phyloP scores from a whole-genome alignment of 2,113 vertebrate species.

The Oreochromis tanganicae region DNA sequence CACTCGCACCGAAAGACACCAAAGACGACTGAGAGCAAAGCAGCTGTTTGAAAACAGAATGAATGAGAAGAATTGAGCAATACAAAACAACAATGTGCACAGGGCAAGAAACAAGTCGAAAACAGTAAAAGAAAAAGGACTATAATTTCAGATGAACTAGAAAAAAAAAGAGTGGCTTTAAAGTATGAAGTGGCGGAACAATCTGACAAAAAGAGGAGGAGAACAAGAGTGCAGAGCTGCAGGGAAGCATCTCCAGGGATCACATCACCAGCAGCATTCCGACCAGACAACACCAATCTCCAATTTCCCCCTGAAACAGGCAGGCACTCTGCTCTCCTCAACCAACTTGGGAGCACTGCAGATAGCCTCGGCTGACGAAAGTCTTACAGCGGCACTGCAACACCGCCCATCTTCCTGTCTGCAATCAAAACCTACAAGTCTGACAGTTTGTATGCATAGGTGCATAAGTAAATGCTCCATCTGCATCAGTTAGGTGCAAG shows the following conservation, averaged over 20 bases:
- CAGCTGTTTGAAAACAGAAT: neutral
- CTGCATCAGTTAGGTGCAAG: constrained; percentile 26
- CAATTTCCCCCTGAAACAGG: constrained; percentile 61
- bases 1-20: neutral
- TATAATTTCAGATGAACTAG: neutral
- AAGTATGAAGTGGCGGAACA: neutral
- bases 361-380: constrained; percentile 70
- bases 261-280: constrained; percentile 58
- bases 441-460: constrained; percentile 48
- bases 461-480: constrained; percentile 38
- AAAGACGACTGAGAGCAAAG: neutral
- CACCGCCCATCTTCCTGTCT: constrained; percentile 23
- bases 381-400: constrained; percentile 68
- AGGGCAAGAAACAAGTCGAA: neutral
- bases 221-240: constrained; percentile 18
- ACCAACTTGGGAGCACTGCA: constrained; percentile 46
- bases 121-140: neutral
- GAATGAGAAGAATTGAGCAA: neutral
- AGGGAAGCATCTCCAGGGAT: constrained; percentile 52
- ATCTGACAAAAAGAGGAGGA: constrained; percentile 23
- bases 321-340: constrained; percentile 33
- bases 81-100: neutral
- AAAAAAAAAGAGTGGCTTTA: neutral
- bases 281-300: constrained; percentile 48
- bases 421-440: constrained; percentile 42